These are phyloP conservation scores for Euproctis similis DNA, from an alignment of 2,888 invertebrate species.

Conservation along the genomic window DNA sequence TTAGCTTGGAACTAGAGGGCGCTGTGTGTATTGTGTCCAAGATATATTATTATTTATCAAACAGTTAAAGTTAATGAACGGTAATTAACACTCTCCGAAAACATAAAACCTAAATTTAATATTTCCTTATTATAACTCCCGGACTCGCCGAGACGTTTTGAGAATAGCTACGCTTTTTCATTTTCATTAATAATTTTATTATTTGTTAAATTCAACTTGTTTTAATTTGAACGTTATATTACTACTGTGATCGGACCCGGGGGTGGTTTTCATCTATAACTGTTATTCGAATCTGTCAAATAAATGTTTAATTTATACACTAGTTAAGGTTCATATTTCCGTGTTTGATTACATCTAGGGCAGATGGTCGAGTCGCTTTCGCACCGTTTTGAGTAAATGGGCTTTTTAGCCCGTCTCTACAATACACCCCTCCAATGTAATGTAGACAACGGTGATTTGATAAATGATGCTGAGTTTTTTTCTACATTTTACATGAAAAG, in stretches of 20 bases:
- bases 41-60: too few relatives aligned
- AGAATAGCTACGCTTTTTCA: conserved; percentile 47
- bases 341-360: conserved; percentile 26
- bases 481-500: conserved; percentile 56
- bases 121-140: conserved; percentile 28
- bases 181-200: conserved; percentile 55
- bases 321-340: conserved; percentile 40
- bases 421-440: conserved; percentile 52
- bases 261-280: too few relatives aligned
- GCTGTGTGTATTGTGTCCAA: too few relatives aligned
- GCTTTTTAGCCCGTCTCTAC: conserved; percentile 61
- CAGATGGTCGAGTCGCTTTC: conserved; percentile 30
- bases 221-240: conserved; percentile 53
- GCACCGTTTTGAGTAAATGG: conserved; percentile 45
- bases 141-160: conserved; percentile 37
- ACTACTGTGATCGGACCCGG: conserved; percentile 41
- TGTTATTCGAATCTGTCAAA: conserved; percentile 14
- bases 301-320: conserved; percentile 20
- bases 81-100: too few relatives aligned
- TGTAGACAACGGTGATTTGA: conserved; percentile 66
- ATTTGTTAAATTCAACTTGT: conserved; percentile 56
- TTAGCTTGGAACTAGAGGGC: too few relatives aligned
- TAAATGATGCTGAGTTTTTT: conserved; percentile 61
- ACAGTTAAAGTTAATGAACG: too few relatives aligned
- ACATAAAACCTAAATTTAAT: conserved; percentile 16